These are phyloP conservation scores for Odontocolon sp. DNA, from an alignment of 2,888 invertebrate species.

Conservation along the genomic window DNA sequence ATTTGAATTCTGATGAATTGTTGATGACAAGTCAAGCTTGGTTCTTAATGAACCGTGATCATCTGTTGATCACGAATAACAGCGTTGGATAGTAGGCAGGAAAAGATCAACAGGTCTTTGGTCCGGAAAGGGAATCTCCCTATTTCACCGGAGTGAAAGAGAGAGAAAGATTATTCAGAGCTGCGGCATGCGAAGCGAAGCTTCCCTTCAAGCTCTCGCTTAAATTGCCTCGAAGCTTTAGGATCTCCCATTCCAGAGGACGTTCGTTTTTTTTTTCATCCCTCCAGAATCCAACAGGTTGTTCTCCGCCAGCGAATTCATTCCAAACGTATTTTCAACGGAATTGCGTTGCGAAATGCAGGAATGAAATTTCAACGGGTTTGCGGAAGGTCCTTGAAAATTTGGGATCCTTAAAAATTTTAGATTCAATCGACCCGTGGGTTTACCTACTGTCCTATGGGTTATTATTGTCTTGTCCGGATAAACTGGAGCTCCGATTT, in stretches of 20 bases:
- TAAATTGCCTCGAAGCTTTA: constrained; percentile 48
- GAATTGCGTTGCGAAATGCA: constrained; percentile 12
- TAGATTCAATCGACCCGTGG: constrained; percentile 21
- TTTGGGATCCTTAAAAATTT: background rate
- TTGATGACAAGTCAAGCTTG: background rate
- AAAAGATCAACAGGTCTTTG: constrained; percentile 63
- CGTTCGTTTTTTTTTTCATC: background rate
- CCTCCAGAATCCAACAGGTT: constrained; percentile 50
- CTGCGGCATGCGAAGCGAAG: constrained; percentile 55
- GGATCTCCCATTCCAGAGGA: constrained; percentile 15
- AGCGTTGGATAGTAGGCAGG: constrained; percentile 31
- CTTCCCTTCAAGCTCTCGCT: constrained; percentile 48
- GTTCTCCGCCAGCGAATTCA: constrained; percentile 10
- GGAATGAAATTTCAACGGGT: background rate
- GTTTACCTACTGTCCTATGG: constrained; percentile 31
- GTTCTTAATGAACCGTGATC: constrained; percentile 14
- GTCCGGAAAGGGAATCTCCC: constrained; percentile 58
- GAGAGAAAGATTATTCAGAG: constrained; percentile 51
- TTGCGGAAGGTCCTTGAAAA: background rate
- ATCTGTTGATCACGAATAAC: constrained; percentile 44
- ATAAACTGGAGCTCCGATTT: constrained; percentile 71
- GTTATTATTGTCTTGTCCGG: constrained; percentile 66
- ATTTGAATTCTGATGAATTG: background rate
- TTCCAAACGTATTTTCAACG: background rate
- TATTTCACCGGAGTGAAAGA: constrained; percentile 25